These are phyloP conservation scores for Thecophora atra DNA, from an alignment of 2,888 invertebrate genomes.

Conservation along the genomic window DNA sequence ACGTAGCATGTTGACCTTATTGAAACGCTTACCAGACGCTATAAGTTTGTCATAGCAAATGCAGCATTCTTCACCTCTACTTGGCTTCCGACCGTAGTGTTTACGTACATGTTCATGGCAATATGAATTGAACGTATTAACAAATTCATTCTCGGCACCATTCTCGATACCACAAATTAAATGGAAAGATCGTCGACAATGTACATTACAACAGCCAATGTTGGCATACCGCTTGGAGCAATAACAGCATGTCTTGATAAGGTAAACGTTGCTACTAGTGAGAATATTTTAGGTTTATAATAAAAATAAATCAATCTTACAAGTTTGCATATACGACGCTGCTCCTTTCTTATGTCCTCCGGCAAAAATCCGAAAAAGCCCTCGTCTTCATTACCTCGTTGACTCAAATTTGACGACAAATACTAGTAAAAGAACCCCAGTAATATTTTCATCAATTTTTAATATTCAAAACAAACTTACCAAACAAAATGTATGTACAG, in stretches of 20 bases:
- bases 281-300: neutral
- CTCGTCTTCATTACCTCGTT: constrained; percentile 74
- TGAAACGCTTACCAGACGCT: constrained; percentile 54
- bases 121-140: constrained; percentile 70
- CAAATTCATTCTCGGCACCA: constrained; percentile 73
- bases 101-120: constrained; percentile 50
- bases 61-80: constrained; percentile 67
- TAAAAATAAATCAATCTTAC: constrained; percentile 66
- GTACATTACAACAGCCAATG: constrained; percentile 74
- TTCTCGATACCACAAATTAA: constrained; percentile 76
- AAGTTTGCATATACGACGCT: constrained; percentile 72
- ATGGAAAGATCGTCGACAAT: constrained; percentile 78
- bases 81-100: constrained; percentile 29
- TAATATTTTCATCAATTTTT: neutral
- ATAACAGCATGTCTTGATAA: constrained; percentile 74
- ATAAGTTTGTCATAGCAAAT: constrained; percentile 74
- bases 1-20: constrained; percentile 69
- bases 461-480: constrained; percentile 67
- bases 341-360: constrained; percentile 75
- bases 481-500: constrained; percentile 80
- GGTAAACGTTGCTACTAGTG: constrained; percentile 31
- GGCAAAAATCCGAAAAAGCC: constrained; percentile 80
- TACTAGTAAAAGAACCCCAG: constrained; percentile 68
- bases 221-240: constrained; percentile 76
- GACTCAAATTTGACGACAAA: constrained; percentile 75